A percentile compares a stretch with the other conserved stretches of the same genome.
Conservation (phyloP, 1,140 invertebrate genomes). For the Cephus cinctus region DNA sequence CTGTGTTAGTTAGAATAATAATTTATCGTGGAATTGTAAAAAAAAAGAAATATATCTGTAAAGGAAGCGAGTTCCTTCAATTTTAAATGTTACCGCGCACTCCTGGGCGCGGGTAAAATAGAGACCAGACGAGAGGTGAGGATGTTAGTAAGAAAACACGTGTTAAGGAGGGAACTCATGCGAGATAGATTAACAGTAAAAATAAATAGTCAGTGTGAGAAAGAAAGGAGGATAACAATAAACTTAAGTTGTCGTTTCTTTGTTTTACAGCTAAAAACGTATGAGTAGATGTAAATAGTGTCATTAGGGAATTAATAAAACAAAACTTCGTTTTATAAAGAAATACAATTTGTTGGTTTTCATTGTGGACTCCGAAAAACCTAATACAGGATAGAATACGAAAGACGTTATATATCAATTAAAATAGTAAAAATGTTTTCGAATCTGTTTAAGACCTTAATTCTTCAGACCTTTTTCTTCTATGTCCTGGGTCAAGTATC, state of each 20-base stretch:
- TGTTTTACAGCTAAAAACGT: not conserved
- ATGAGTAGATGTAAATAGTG: not conserved
- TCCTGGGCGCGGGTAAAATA: not conserved
- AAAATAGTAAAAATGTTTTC: too few species aligned
- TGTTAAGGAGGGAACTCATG: not conserved
- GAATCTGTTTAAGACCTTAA: too few species aligned
- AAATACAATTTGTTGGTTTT: not conserved
- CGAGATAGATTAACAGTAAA: not conserved
- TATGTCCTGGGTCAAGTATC: too few species aligned
- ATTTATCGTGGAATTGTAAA: too few species aligned
- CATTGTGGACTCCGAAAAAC: not conserved
- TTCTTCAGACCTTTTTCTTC: too few species aligned
- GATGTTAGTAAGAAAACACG: not conserved
- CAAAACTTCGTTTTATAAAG: not conserved
- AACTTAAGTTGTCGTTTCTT: not conserved
- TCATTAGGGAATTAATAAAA: not conserved
- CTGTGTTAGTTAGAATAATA: too few species aligned
- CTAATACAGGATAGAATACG: too few species aligned
- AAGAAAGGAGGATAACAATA: not conserved
- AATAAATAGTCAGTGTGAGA: too few species aligned
- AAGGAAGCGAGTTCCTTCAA: not conserved
- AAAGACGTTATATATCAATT: too few species aligned
- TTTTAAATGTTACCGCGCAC: not conserved
- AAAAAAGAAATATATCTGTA: too few species aligned
- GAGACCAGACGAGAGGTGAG: not conserved